Evolutionary conservation across 2,797 vertebrate genomes (phyloP).

Genomic region (Neosalanx taihuensis): DNA sequence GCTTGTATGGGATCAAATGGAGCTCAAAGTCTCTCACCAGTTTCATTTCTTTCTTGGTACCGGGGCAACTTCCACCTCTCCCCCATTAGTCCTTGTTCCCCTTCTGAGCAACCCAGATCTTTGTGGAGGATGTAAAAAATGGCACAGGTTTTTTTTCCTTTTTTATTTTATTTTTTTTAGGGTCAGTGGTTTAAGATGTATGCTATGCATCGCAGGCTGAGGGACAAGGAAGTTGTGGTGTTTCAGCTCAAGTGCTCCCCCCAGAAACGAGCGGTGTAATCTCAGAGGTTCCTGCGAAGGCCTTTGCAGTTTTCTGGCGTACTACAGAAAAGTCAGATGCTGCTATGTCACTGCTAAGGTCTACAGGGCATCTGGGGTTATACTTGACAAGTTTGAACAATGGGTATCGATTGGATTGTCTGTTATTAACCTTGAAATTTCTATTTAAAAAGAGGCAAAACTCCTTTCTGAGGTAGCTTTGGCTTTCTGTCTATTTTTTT

Average conservation of each 20-base stretch:
- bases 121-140: constrained; percentile 73
- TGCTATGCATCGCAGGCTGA: constrained; percentile 80
- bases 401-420: constrained; percentile 37
- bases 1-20: constrained; percentile 14
- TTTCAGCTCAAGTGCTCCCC: constrained; percentile 32
- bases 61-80: constrained; percentile 13
- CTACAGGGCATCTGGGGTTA: constrained; percentile 72
- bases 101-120: constrained; percentile 47
- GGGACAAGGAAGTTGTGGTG: constrained; percentile 72
- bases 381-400: constrained; percentile 72
- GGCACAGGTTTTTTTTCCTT: constrained; percentile 44
- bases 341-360: constrained; percentile 76
- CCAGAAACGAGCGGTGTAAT: constrained; percentile 37
- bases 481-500: constrained; percentile 39
- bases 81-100: constrained; percentile 9
- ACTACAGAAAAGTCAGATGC: constrained; percentile 83
- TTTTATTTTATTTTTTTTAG: constrained; percentile 50
- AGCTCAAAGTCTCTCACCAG: constrained; percentile 45
- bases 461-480: constrained; percentile 43
- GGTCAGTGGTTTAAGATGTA: constrained; percentile 53
- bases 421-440: constrained; percentile 49
- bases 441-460: constrained; percentile 61
- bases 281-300: constrained; percentile 65
- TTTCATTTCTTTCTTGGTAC: constrained; percentile 13
- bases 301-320: constrained; percentile 80